phyloP scores from a whole-genome alignment of 2,888 invertebrate genomes.

The Euplexia lucipara region DNA sequence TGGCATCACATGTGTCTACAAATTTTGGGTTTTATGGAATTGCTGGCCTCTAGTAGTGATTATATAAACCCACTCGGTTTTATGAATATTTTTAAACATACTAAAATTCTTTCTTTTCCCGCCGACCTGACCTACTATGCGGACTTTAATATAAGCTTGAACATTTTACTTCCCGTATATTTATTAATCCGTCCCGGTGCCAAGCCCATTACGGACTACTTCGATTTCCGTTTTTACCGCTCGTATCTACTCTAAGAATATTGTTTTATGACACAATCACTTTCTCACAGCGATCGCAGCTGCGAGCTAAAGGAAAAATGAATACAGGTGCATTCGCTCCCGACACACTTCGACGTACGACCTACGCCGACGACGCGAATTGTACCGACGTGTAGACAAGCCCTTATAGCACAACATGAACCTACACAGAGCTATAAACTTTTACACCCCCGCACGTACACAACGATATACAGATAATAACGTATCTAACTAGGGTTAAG shows the following conservation, averaged over 20 bases:
- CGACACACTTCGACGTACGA: conserved; percentile 18
- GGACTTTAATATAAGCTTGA: conserved; percentile 20
- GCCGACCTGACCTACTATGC: background rate
- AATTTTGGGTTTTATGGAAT: background rate
- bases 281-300: conserved; percentile 30
- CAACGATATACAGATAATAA: conserved; percentile 53
- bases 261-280: conserved; percentile 45
- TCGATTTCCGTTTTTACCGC: conserved; percentile 31
- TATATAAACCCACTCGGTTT: background rate
- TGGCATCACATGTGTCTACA: background rate
- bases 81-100: background rate
- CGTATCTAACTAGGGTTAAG: conserved; percentile 60
- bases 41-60: background rate
- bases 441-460: conserved; percentile 57
- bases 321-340: conserved; percentile 43
- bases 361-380: conserved; percentile 28
- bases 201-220: conserved; percentile 7
- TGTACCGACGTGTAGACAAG: conserved; percentile 41
- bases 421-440: conserved; percentile 53
- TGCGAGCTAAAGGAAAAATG: conserved; percentile 29
- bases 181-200: conserved; percentile 21
- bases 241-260: conserved; percentile 37
- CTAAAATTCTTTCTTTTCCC: conserved; percentile 4
- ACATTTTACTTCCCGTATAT: conserved; percentile 33
- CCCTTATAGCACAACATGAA: conserved; percentile 56